Evolutionary conservation across 2,888 invertebrate species (phyloP), one percentile per base, ranked within the genome.

Genomic region (Acanthopleura granulata): DNA sequence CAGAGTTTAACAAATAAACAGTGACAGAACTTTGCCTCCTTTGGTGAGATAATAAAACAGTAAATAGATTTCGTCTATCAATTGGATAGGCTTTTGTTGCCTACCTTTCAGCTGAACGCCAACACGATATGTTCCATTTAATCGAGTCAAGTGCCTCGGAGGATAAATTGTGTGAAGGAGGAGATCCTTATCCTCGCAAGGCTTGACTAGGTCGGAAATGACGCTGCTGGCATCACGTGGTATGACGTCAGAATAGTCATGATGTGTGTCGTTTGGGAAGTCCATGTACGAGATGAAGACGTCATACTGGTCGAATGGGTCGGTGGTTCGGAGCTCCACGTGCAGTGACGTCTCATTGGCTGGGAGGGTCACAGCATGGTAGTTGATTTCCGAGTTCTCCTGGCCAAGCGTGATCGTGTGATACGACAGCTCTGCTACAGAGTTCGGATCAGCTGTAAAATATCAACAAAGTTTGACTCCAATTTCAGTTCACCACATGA

Each of bases 121-220:
- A 57, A 90, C 79, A 78, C 84, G 83, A 81, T 89, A 90, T 11
- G 87, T 86, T 14, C 90, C 90, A 74, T 87, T 88, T 27, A 78
- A 74, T 16, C 73, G 70, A 6, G 89, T 89, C 12, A 86, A 50
- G 16, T 84, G 78, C 16, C 80, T 77, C 9, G 87, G 86, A 0
- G 88, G 86, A 73, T 83, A 85, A 62, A 85, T 82, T 0, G 89
- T 87, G 77, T 87, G 85, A 29, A 80, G 77, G 29, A 87, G 75
- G 18, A 85, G 80, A n/a, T 87, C 83, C 16, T 66, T 14, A 66
- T 66, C 66, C 6, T 22, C 12, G 25, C 66, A 66, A 25, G 57
- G 57, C 12, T n/a, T 57, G 18, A 22, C 22, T 6, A 66, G 29
- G 25, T 25, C 29, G 18, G 66, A 27, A 15, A 27, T 16, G 25